Conservation (phyloP, 1,140 invertebrate species). For the Cardiocondyla obscurior region DNA sequence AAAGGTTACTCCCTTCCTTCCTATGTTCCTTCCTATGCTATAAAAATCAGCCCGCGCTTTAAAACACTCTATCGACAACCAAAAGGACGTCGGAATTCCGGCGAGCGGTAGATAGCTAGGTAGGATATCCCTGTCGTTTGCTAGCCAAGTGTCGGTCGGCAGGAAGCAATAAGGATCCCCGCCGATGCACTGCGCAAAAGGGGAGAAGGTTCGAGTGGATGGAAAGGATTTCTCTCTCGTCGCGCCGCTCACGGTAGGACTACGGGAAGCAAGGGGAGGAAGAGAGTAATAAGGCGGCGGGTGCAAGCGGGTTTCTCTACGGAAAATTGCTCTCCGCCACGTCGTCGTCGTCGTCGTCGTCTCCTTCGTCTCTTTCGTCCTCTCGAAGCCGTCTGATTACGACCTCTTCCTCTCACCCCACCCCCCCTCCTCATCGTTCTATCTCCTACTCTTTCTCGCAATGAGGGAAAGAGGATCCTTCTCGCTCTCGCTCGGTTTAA, state of each 20-base stretch:
- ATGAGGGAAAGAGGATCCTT: conserved; percentile 46
- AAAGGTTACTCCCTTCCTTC: conserved; percentile 8
- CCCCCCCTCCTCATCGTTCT: too few species aligned
- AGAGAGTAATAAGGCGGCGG: conserved; percentile 29
- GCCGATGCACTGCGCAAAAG: conserved; percentile 20
- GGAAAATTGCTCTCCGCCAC: conserved; percentile 53
- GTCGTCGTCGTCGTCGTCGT: conserved; percentile 32
- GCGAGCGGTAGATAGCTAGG: not conserved
- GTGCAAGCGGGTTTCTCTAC: conserved; percentile 36
- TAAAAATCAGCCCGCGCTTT: conserved; percentile 38
- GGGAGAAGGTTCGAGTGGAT: conserved; percentile 54
- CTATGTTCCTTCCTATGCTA: not conserved
- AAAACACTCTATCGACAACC: conserved; percentile 45
- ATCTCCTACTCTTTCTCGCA: not conserved
- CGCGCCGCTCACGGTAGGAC: conserved; percentile 1
- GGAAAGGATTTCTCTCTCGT: conserved; percentile 56
- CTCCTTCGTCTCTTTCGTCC: conserved; percentile 23
- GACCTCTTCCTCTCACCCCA: not conserved
- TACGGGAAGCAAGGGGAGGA: not conserved
- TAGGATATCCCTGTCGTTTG: conserved; percentile 43
- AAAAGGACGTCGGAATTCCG: conserved; percentile 42
- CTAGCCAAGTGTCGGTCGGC: not conserved
- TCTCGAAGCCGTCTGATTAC: conserved; percentile 56
- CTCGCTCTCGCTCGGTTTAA: conserved; percentile 49
- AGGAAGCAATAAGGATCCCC: conserved; percentile 52